These are phyloP conservation scores for Hemichromis elongatus DNA, from an alignment of 2,113 vertebrate species.

Conservation along the genomic window DNA sequence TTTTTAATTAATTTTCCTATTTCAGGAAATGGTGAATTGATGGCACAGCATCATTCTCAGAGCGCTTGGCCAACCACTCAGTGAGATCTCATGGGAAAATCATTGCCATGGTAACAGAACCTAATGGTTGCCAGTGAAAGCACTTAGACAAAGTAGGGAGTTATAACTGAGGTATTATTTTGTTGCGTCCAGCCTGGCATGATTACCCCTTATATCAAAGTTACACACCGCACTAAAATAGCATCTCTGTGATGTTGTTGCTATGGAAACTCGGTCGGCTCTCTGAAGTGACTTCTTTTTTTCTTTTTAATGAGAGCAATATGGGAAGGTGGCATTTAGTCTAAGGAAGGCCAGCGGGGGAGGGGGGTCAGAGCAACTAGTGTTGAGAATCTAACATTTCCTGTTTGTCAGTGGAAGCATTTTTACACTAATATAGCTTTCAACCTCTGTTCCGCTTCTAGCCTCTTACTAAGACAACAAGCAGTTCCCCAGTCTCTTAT, in stretches of 20 bases:
- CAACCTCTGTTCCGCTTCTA: neutral
- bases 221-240: slow-evolving; percentile 57
- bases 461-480: neutral
- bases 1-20: neutral
- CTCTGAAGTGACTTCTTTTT: slow-evolving; percentile 34
- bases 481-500: neutral
- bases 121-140: slow-evolving; percentile 56
- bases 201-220: slow-evolving; percentile 64
- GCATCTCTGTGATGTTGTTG: slow-evolving; percentile 62
- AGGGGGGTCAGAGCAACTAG: slow-evolving; percentile 14
- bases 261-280: slow-evolving; percentile 53
- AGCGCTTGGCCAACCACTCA: slow-evolving; percentile 26
- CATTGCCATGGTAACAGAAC: slow-evolving; percentile 70
- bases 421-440: neutral
- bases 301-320: slow-evolving; percentile 51
- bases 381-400: neutral
- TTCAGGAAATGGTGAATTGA: slow-evolving; percentile 9
- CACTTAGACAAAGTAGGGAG: slow-evolving; percentile 59
- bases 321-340: slow-evolving; percentile 18
- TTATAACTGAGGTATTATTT: slow-evolving; percentile 64
- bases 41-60: slow-evolving; percentile 9
- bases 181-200: slow-evolving; percentile 40
- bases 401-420: neutral
- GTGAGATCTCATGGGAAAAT: slow-evolving; percentile 40
- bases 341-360: neutral